These are phyloP conservation scores for Ditylenchus dipsaci DNA, from an alignment of 1,140 invertebrate species.

Conservation along the genomic window DNA sequence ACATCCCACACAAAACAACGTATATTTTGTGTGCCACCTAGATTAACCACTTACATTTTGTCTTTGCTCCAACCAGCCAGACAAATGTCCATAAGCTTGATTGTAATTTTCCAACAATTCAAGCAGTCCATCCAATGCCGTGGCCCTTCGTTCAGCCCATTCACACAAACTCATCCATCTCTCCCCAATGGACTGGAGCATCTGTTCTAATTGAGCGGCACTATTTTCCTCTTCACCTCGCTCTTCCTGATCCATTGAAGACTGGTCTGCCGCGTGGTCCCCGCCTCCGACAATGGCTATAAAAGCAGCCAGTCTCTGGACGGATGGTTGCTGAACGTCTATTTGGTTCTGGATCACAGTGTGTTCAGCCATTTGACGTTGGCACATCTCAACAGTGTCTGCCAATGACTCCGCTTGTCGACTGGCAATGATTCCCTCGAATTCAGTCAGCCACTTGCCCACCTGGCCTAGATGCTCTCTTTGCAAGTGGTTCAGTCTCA, in stretches of 20 bases:
- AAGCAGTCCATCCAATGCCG: conserved; percentile 45
- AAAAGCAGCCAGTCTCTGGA: conserved; percentile 45
- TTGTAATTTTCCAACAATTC: conserved; percentile 44
- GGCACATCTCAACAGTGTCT: conserved; percentile 22
- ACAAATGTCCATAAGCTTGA: conserved; percentile 30
- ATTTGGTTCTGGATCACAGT: conserved; percentile 41
- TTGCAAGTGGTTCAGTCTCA: conserved; percentile 42
- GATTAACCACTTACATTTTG: conserved; percentile 26
- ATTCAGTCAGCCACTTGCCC: conserved; percentile 36
- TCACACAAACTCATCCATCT: conserved; percentile 46
- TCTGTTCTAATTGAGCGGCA: conserved; percentile 26
- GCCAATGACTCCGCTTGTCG: conserved; percentile 24
- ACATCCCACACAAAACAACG: too few species aligned
- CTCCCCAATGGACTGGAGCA: conserved; percentile 41
- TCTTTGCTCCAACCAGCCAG: conserved; percentile 37
- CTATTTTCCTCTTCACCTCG: conserved; percentile 26
- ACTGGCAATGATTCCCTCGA: conserved; percentile 31
- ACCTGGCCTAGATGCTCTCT: conserved; percentile 28
- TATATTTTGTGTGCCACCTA: too few species aligned
- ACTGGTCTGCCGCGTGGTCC: not conserved
- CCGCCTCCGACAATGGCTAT: conserved; percentile 28
- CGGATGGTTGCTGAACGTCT: conserved; percentile 43
- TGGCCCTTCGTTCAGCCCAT: conserved; percentile 46
- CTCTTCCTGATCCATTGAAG: not conserved
- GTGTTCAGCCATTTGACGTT: conserved; percentile 41